Evolutionary conservation across 2,797 vertebrate genomes (phyloP), one percentile per base, ranked within the genome.

Genomic region (Sciaenops ocellatus): DNA sequence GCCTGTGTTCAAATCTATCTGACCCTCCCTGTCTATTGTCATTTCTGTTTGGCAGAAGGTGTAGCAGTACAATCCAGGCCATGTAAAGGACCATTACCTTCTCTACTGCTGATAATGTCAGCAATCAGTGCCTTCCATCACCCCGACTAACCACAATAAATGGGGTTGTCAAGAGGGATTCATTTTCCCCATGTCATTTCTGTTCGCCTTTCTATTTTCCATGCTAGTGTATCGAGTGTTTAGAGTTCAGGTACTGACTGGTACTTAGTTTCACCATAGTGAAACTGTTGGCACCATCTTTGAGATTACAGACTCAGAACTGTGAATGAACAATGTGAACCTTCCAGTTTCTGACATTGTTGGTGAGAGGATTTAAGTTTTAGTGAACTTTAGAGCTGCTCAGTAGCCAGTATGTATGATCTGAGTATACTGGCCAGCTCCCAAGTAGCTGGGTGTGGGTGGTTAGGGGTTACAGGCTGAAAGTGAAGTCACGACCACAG

Each of bases 31-130:
- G 17, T 75, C 17, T 60, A 6, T 55, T 48, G 38, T 64, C 34
- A 48, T 66, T 69, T n/a, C n/a, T 66, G 28, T 75, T 41, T 76
- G 73, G 62, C 61, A 26, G 59, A 50, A 41, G 56, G 51, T 75
- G 42, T 42, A 34, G 20, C 34, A 30, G 42, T 47, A 24, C 18
- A 22, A 11, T 46, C 66, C 48, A 51, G 20, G 47, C 54, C n/a
- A 30, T 28, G 69, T 68, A 59, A 81, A 61, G 76, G 55, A 69
- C 69, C 81, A 83, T 86, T 77, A 87, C 68, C 78, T 51, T 71
- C 46, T 69, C 48, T 62, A 54, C 63, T 1, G 67, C 54, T 57
- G 73, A 71, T 70, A 85, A 83, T 82, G 62, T 75, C 73, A 80
- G 60, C 17, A 84, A 88, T 83, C 63, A 84, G 41, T 42, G 16